Percentiles rank a stretch among this genome's conserved stretches.
Evolutionary conservation across 2,888 invertebrate genomes (phyloP).

Genomic region (Neoitamus cyanurus): DNA sequence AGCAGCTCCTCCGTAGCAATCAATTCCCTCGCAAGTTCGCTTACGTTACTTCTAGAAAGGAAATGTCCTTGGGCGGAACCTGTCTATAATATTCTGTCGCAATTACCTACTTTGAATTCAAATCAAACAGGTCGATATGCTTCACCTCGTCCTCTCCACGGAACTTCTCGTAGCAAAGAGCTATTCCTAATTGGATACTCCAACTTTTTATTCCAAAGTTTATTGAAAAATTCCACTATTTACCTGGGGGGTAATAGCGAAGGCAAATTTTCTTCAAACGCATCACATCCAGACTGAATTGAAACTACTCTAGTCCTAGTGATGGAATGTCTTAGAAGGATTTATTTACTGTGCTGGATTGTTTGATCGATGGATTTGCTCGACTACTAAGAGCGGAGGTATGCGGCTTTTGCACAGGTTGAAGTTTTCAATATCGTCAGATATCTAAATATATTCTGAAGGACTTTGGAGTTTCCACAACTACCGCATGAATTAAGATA

Average conservation of each 20-base stretch:
- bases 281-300: conserved; percentile 64
- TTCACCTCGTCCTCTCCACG: conserved; percentile 71
- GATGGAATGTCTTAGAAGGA: background rate
- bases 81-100: background rate
- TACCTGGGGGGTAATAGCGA: conserved; percentile 79
- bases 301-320: background rate
- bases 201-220: background rate
- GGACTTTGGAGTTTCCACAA: background rate
- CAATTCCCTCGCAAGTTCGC: conserved; percentile 27
- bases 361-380: background rate
- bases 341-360: background rate
- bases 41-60: conserved; percentile 49
- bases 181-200: conserved; percentile 67
- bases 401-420: background rate
- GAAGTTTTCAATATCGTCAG: background rate
- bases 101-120: conserved; percentile 70
- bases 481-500: no score
- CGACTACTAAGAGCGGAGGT: background rate
- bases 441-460: background rate
- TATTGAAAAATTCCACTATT: conserved; percentile 39
- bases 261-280: conserved; percentile 76
- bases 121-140: conserved; percentile 73
- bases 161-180: conserved; percentile 72
- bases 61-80: conserved; percentile 54
- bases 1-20: conserved; percentile 63